phyloP scores from a whole-genome alignment of 2,888 invertebrate genomes.

The Rutpela maculata region DNA sequence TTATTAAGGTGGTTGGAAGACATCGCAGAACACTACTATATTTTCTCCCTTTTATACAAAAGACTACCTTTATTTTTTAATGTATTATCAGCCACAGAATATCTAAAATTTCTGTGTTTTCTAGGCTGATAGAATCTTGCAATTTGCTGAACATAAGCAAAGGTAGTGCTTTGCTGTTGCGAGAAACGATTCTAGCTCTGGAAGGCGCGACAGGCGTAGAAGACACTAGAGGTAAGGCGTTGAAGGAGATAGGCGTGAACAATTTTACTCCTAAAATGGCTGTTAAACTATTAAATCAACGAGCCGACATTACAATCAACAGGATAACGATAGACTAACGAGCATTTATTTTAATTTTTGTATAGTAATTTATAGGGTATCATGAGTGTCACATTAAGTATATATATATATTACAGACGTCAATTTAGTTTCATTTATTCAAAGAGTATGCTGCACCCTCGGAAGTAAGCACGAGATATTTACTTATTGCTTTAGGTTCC shows the following conservation, averaged over 20 bases:
- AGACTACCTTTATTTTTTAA: too few species aligned
- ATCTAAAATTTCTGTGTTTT: too few species aligned
- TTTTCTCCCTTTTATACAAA: too few species aligned
- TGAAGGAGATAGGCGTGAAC: conserved; percentile 78
- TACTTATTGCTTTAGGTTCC: too few species aligned
- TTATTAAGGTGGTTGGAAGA: too few species aligned
- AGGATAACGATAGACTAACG: conserved; percentile 67
- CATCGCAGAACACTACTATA: too few species aligned
- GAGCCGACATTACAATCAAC: conserved; percentile 76
- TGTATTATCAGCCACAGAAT: too few species aligned
- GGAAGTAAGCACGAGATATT: too few species aligned
- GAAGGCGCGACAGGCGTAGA: conserved; percentile 75
- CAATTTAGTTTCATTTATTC: too few species aligned
- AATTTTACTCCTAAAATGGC: conserved; percentile 76
- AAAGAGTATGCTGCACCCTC: too few species aligned
- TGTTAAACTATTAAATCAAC: conserved; percentile 76
- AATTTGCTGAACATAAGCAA: conserved; percentile 84
- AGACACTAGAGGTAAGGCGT: conserved; percentile 71
- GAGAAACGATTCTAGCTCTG: conserved; percentile 78
- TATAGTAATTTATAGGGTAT: neutral
- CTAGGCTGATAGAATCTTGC: conserved; percentile 85
- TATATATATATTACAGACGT: too few species aligned
- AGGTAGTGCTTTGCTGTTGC: conserved; percentile 86
- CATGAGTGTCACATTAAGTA: neutral
- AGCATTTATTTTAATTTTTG: neutral